Percentiles rank a stretch among this genome's conserved stretches.
phyloP scores from a whole-genome alignment of 2,797 vertebrate genomes.

The Pangasius sanitwongsei region DNA sequence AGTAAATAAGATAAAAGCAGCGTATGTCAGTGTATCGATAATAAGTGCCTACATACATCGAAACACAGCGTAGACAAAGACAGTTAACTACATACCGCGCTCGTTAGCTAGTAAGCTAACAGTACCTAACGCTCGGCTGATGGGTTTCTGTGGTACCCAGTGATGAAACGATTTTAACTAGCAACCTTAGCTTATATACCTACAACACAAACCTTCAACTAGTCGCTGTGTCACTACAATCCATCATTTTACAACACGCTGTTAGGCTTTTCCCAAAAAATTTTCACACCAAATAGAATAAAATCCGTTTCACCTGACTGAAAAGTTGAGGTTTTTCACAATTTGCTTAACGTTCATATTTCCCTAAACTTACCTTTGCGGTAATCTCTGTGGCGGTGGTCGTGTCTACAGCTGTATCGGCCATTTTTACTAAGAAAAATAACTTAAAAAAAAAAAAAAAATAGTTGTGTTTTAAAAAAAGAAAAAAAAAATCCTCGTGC shows the following conservation, averaged over 20 bases:
- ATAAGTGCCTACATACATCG: not conserved
- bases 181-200: not conserved
- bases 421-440: constrained; percentile 70
- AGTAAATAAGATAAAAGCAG: not conserved
- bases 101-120: not conserved
- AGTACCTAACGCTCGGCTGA: not conserved
- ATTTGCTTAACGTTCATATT: not conserved
- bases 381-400: constrained; percentile 75
- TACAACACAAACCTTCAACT: not conserved
- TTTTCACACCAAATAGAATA: not conserved
- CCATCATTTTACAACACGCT: not conserved
- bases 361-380: constrained; percentile 75
- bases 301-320: not conserved
- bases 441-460: constrained; percentile 44
- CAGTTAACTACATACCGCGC: not conserved
- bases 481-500: constrained; percentile 6
- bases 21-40: not conserved
- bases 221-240: too few species aligned
- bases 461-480: constrained; percentile 8
- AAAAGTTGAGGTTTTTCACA: not conserved
- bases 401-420: constrained; percentile 80
- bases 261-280: not conserved
- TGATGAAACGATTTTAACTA: constrained; percentile 14
- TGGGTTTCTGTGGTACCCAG: not conserved
- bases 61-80: not conserved